Evolutionary conservation across 37 sponge, comb jelly and placozoan genomes (phyloP), one percentile per base, ranked within the genome.

Genomic region (Beroe ovata): DNA sequence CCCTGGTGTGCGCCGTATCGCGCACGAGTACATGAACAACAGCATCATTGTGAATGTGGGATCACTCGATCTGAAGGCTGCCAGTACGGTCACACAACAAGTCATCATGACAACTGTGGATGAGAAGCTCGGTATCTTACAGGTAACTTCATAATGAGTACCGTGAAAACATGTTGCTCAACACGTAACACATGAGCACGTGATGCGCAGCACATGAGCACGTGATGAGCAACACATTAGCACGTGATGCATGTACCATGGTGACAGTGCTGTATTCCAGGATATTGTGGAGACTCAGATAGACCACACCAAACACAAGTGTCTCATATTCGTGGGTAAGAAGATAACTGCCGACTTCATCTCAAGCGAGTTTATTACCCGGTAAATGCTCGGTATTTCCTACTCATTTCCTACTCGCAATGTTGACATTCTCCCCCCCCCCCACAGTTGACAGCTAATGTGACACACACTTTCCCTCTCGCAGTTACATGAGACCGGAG

Each of bases 11-110:
- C 91, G 98, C 14, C 64, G 95, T 41, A 90, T 97, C 25, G 92
- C 95, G 34, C 91, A 93, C 38, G 64, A 90, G 36, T 97, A 97
- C 71, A 89, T 97, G 92, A 90, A 38, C 14, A 92, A 95, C 69
- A 88, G 94, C 22, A 96, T 96, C 0, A 94, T 93, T 42, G 94
- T 97, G 0, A 92, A 72, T 81, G 94, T 97, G 60, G 98, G 98
- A 1, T 91, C 94, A 32, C 88, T 97, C 63, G 95, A 97, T 88
- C 90, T 97, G 64, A 92, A 88, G 89, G 96, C 97, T 16, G 95
- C 94, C 88, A 88, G 72, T 38, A 59, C 89, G 72, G 97, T 97
- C 60, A 94, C 94, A 18, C 97, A 97, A 89, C 71, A 64, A 14
- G 69, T 97, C 35, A 94, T 95, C 66, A 92, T 97, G 64, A 63